These are phyloP conservation scores for Poliocrania exsul DNA, from an alignment of 2,797 vertebrate species.

Conservation along the genomic window DNA sequence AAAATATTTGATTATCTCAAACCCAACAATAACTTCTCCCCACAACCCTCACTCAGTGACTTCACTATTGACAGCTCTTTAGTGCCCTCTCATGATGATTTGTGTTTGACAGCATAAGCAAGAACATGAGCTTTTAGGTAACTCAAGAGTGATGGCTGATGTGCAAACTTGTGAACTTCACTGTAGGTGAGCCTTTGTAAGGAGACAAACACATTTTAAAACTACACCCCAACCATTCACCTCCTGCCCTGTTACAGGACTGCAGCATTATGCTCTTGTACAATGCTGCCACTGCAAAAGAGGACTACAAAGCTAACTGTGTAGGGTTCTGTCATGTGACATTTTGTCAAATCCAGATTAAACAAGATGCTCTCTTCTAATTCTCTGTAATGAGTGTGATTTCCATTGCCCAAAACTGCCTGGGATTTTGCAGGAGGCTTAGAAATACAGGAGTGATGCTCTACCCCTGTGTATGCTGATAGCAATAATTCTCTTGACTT, in stretches of 20 bases:
- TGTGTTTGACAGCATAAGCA: constrained; percentile 8
- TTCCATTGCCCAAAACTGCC: neutral
- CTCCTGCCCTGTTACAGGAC: neutral
- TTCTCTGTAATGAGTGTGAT: neutral
- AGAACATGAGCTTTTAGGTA: neutral
- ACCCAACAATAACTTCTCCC: neutral
- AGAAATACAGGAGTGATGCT: neutral
- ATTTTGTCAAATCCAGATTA: neutral
- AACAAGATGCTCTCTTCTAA: neutral
- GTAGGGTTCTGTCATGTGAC: neutral
- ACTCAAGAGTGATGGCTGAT: neutral
- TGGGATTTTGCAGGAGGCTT: neutral
- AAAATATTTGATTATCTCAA: neutral
- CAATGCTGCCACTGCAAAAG: neutral
- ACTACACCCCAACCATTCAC: neutral
- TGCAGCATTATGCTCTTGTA: rapidly evolving
- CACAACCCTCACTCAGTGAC: neutral
- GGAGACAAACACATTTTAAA: neutral
- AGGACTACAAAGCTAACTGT: neutral
- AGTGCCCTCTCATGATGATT: constrained; percentile 66
- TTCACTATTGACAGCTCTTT: constrained; percentile 48
- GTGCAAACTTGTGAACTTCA: neutral
- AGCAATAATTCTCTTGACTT: neutral
- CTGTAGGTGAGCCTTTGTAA: neutral
- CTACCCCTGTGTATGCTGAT: neutral